Percentiles rank a stretch among this genome's conserved stretches.
These are phyloP conservation scores for Fistularia tabacaria DNA, from an alignment of 2,797 vertebrate species.

Conservation along the genomic window DNA sequence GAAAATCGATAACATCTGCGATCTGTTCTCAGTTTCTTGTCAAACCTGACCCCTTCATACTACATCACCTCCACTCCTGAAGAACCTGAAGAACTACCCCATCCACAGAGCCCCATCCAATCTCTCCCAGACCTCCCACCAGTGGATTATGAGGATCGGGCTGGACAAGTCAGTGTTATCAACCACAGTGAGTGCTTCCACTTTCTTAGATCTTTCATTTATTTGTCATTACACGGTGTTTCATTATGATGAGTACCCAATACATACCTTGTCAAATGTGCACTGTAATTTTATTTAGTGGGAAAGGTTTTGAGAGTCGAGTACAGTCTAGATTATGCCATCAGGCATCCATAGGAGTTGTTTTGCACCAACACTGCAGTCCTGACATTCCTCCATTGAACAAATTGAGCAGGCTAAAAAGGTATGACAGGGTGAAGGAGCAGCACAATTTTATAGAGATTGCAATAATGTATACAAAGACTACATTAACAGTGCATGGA, in stretches of 20 bases:
- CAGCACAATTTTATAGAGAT: background rate
- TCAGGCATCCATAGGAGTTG: too few relatives aligned
- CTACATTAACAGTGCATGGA: too few relatives aligned
- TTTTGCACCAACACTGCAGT: background rate
- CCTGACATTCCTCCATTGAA: constrained; percentile 39
- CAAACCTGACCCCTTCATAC: constrained; percentile 6
- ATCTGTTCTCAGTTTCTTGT: constrained; percentile 24
- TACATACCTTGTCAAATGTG: too few relatives aligned
- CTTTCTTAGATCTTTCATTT: background rate
- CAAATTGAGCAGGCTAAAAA: constrained; percentile 30
- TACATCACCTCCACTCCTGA: constrained; percentile 34
- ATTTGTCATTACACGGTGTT: background rate
- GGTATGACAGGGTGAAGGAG: constrained; percentile 50
- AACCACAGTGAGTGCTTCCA: constrained; percentile 59
- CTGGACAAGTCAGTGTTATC: constrained; percentile 36
- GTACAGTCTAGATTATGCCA: too few relatives aligned
- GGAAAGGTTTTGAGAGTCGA: too few relatives aligned
- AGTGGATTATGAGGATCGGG: constrained; percentile 55
- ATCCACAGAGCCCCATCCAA: constrained; percentile 13
- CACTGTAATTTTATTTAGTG: too few relatives aligned
- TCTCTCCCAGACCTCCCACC: constrained; percentile 51
- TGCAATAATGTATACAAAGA: background rate
- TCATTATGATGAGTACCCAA: too few relatives aligned
- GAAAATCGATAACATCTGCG: constrained; percentile 6
- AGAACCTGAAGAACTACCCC: constrained; percentile 39